Base-by-base conservation (phyloP, 1,140 invertebrate genomes). In the Marisa cornuarietis region DNA sequence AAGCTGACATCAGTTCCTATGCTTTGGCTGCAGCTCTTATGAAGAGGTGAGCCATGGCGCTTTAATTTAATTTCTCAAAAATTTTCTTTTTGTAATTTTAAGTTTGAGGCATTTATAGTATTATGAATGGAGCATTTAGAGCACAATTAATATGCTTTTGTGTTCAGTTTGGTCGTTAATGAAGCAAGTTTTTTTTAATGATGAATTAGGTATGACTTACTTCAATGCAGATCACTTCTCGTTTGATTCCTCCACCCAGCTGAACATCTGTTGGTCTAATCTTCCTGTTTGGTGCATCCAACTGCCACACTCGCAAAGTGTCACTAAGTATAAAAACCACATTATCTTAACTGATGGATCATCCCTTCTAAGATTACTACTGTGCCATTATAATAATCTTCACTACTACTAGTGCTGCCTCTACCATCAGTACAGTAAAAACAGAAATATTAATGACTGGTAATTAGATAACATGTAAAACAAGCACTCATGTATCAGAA, bases 281-380 rank as follows among this genome's bases (percentile, higher is more conserved):
- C 85, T 94, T 95, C 83, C 95, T 94, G 63, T 93, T 94, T 61
- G 93, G 91, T 0, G 93, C 90, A 83, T 96, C 92, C 13, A 97
- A 93, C 83, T 93, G 93, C 96, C 96, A 98, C 8, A 96, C 90
- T 83, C 92, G 91, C 2, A 94, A 88, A 82, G 94, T 94, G 88
- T 93, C 93, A 92, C 95, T 79, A 94, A 49, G 94, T 54, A n/a
- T 6, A 96, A 84, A 81, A 76, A 49, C 58, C 66, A 78, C 31
- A 24, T 68, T 75, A 71, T 42, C 51, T 78, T 74, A 66, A 54
- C 16, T 71, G 14, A 61, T 9, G n/a, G 18, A 26, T 10, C 14
- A 51, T 20, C 3, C 65, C 49, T 16, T 76, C 14, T 58, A 74
- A 61, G 74, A 11, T 58, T 14, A 58, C 11, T 9, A 18, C 54